Conservation (phyloP, 35 echinoderm and acorn worm species). For the Diadema setosum region DNA sequence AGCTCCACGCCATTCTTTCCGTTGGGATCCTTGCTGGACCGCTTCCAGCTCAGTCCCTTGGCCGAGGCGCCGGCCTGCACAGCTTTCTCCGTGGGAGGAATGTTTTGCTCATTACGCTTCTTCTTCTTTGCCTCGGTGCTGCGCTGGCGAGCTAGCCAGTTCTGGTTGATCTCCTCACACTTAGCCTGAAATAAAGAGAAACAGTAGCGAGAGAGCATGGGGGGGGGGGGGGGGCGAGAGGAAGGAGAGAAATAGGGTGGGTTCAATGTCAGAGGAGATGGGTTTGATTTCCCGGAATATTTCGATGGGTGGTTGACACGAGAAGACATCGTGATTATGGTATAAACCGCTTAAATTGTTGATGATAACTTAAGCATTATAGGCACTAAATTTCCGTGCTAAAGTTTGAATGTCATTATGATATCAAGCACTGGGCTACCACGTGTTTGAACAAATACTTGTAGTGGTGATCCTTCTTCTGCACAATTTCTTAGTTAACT, state of each 20-base stretch:
- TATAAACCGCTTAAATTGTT: too few species aligned
- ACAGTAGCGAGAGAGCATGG: too few species aligned
- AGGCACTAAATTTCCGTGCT: too few species aligned
- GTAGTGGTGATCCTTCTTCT: too few species aligned
- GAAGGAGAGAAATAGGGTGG: not conserved
- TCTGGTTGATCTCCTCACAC: constrained; percentile 56
- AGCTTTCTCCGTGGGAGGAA: constrained; percentile 1
- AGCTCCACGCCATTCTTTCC: not conserved
- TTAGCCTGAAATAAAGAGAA: constrained; percentile 13
- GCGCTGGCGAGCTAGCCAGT: constrained; percentile 33
- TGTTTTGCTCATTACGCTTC: not conserved
- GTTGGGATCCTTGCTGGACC: not conserved
- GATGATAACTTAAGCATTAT: too few species aligned
- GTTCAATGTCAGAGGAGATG: not conserved
- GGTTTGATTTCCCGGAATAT: not conserved
- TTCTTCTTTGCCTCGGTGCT: not conserved
- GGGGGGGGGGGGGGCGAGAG: too few species aligned
- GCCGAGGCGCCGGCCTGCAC: not conserved
- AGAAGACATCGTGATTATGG: not conserved
- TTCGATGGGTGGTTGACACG: not conserved
- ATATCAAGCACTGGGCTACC: too few species aligned
- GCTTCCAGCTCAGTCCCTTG: not conserved
- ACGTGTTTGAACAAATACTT: too few species aligned
- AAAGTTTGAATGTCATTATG: too few species aligned
- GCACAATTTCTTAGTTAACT: too few species aligned